phyloP scores from a whole-genome alignment of 1,140 invertebrate genomes.

The Anadara kagoshimensis region DNA sequence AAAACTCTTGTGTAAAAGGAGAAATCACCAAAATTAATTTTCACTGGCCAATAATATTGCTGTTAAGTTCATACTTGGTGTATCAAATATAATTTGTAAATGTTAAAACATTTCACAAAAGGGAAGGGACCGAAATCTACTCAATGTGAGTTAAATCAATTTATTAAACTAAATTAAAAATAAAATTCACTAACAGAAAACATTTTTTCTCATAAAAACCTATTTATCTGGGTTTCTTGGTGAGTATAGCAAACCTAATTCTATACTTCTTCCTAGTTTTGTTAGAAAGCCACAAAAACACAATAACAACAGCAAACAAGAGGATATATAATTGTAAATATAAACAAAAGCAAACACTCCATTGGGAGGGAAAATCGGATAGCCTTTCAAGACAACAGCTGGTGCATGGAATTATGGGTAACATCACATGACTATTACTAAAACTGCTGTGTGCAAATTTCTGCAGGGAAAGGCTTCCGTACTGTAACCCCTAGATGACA shows the following conservation, averaged over 20 bases:
- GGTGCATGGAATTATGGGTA: conserved; percentile 26
- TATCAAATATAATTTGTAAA: no score
- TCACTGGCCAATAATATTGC: no score
- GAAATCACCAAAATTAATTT: no score
- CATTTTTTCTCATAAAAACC: neutral
- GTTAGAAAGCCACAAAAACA: conserved; percentile 53
- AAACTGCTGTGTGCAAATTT: neutral
- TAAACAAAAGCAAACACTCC: conserved; percentile 29
- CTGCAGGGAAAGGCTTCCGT: conserved; percentile 12
- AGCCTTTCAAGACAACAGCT: conserved; percentile 26
- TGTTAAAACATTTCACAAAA: no score
- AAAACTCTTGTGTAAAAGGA: no score
- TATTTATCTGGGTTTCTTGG: conserved; percentile 58
- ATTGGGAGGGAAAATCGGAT: conserved; percentile 36
- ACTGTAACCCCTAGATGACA: conserved; percentile 60
- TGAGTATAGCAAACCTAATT: conserved; percentile 46
- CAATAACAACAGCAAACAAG: conserved; percentile 25
- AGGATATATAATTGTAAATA: conserved; percentile 17
- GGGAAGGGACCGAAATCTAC: no score
- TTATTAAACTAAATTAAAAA: no score
- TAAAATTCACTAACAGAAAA: no score
- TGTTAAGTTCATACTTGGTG: no score
- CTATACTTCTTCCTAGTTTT: conserved; percentile 56
- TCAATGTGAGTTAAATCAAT: no score
- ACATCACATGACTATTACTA: conserved; percentile 5